Evolutionary conservation across 2,797 vertebrate species (phyloP), one percentile per base, ranked within the genome.

Genomic region (Tiaroga cobitis): DNA sequence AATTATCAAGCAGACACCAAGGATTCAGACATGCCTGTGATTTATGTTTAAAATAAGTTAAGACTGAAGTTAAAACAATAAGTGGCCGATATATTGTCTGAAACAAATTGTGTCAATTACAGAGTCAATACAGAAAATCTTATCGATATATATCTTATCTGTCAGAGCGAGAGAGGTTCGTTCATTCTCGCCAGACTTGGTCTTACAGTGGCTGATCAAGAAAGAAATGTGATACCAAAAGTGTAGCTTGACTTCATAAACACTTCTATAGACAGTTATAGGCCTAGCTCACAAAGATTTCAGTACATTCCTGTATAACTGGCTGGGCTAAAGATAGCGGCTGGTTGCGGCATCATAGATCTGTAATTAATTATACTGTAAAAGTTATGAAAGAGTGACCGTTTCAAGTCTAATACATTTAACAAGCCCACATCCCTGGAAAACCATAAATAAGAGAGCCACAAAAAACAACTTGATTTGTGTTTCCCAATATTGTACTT

Each of bases 11-110:
- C 21, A 18, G 54, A 59, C 21, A 54, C 34, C 26, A 77, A 39
- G 34, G 54, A 78, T 56, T 78, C 37, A 59, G 54, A 77, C 13
- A 77, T 77, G 54, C 54, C 24, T 26, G 32, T 54, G 16, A 59
- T 70, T 26, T 72, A 72, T 72, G 34, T 18, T 59, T 54, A 82
- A 59, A 41, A 72, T 82, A 82, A 3, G 6, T 72, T 43, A 56
- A 43, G 41, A 51, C 39, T 63, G n/a, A 63, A 59, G 24, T 46
- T 32, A 13, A 29, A 75, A 34, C 3, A 61, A 24, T 46, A 34
- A 34, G 8, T 76, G 32, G 10, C 11, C 24, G 32, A 37, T 63
- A 43, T 19, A 78, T 8, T 61, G 15, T 43, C 24, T 61, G 24
- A 39, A 59, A 34, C 51, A 56, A 76, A 76, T 4, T 39, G 26